Conservation (phyloP, 1,140 invertebrate genomes). For the Zaprionus ghesquierei region DNA sequence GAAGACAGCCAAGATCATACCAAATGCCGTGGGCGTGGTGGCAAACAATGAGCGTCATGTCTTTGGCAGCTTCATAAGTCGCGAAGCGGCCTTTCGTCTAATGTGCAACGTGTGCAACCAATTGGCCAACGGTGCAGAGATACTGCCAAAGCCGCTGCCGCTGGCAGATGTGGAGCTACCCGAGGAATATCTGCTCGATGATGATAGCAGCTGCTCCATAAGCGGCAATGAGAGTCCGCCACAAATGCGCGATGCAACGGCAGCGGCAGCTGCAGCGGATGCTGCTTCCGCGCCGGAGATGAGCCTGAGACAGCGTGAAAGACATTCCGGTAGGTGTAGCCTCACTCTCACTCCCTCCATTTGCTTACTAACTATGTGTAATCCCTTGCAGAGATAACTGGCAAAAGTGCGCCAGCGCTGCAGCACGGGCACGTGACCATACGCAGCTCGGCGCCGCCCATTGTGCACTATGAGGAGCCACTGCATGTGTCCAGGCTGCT, state of each 20-base stretch:
- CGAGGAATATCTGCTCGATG: slow-evolving; percentile 67
- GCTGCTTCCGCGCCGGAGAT: slow-evolving; percentile 20
- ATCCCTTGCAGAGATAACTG: slow-evolving; percentile 20
- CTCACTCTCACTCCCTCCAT: too few relatives aligned
- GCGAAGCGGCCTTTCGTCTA: slow-evolving; percentile 92
- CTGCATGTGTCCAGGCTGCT: not conserved
- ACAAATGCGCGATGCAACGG: slow-evolving; percentile 18
- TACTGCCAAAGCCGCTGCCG: slow-evolving; percentile 53
- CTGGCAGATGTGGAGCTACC: slow-evolving; percentile 49
- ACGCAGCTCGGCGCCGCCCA: slow-evolving; percentile 45
- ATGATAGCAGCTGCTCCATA: slow-evolving; percentile 72
- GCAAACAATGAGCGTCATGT: slow-evolving; percentile 93
- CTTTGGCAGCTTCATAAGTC: slow-evolving; percentile 93
- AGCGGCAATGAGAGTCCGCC: slow-evolving; percentile 76
- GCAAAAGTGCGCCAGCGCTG: not conserved
- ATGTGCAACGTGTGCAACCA: slow-evolving; percentile 90
- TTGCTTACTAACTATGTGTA: not conserved
- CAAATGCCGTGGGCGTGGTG: slow-evolving; percentile 94
- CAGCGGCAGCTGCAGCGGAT: not conserved
- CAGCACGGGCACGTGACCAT: not conserved
- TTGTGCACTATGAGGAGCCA: slow-evolving; percentile 42
- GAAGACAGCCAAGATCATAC: slow-evolving; percentile 94
- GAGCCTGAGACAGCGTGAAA: slow-evolving; percentile 35
- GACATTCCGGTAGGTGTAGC: slow-evolving; percentile 49
- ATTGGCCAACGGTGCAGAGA: slow-evolving; percentile 36